phyloP scores from a whole-genome alignment of 2,113 vertebrate species.

The Eleginops maclovinus region DNA sequence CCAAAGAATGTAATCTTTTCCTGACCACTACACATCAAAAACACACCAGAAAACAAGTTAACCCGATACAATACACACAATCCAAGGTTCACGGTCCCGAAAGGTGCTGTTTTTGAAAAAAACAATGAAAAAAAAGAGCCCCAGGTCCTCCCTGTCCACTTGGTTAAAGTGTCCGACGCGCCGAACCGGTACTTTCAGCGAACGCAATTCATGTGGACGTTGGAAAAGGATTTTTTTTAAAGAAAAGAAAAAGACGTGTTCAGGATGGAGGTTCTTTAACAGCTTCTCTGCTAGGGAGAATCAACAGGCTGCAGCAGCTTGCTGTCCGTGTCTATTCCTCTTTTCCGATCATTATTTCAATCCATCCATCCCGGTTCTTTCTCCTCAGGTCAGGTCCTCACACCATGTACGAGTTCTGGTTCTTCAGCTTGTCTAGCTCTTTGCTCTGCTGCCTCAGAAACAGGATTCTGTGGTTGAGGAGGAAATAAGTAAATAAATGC shows the following conservation, averaged over 20 bases:
- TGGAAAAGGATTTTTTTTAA: slow-evolving; percentile 24
- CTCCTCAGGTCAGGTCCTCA: slow-evolving; percentile 83
- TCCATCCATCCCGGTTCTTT: slow-evolving; percentile 81
- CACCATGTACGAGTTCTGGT: slow-evolving; percentile 99
- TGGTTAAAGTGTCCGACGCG: slow-evolving; percentile 41
- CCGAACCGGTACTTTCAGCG: slow-evolving; percentile 30
- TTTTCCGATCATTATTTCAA: slow-evolving; percentile 74
- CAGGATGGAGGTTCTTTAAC: slow-evolving; percentile 33
- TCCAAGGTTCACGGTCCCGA: slow-evolving; percentile 68
- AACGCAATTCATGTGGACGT: slow-evolving; percentile 48
- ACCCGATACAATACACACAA: slow-evolving; percentile 70
- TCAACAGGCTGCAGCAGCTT: slow-evolving; percentile 64
- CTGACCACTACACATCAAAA: slow-evolving; percentile 75
- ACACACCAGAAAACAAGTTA: slow-evolving; percentile 77
- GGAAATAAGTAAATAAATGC: neutral
- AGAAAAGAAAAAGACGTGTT: slow-evolving; percentile 36
- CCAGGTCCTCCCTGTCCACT: slow-evolving; percentile 60
- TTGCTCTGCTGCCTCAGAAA: slow-evolving; percentile 99
- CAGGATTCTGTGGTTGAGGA: slow-evolving; percentile 88
- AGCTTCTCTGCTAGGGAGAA: slow-evolving; percentile 36
- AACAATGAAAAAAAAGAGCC: slow-evolving; percentile 41
- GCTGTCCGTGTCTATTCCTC: slow-evolving; percentile 48
- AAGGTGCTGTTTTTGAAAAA: slow-evolving; percentile 62
- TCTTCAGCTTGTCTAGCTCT: slow-evolving; percentile 99
- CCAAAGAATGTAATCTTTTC: slow-evolving; percentile 57